Evolutionary conservation across 2,888 invertebrate genomes (phyloP), one percentile per base, ranked within the genome.

Genomic region (Erpobdella octoculata): DNA sequence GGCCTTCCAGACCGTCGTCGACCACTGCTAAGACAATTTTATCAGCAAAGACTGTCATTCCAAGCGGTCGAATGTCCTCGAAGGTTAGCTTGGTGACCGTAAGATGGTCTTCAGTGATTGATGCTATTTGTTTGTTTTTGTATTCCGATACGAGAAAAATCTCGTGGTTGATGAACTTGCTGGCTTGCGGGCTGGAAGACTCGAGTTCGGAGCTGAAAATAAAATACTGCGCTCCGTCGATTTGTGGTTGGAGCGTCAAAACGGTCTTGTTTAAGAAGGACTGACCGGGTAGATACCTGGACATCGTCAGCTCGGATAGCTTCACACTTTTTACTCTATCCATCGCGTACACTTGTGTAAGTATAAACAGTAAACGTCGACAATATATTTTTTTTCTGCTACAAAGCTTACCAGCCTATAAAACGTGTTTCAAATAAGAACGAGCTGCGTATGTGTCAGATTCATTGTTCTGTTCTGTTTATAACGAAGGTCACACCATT

Each of bases 141-240:
- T 33, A 37, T 25, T 73, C 73, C 25, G 72, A 71, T 12, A 72
- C 71, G 18, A 73, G 31, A 15, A 73, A n/a, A 53, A 35, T 9
- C 1, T 25, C 18, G 18, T 67, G 38, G n/a, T 4, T 35, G 62
- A 31, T n/a, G 1, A 35, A 25, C 28, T 62, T 31, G 8, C 33
- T 31, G 9, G 21, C 53, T 53, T 53, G 53, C 21, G 53, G 28
- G 1, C 6, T 1, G 28, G 21, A 53, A 5, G 53, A 28, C 8
- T 53, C 28, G 21, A 53, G 28, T 25, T 53, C 53, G 6, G 53
- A 53, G n/a, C 21, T 25, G 53, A 53, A 33, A n/a, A 61, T 25
- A 31, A 73, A 18, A 38, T 71, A 31, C 28, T 62, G 37, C 15
- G 72, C 71, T 53, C 25, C 64, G 28, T 31, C 18, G 53, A 73